phyloP scores from a whole-genome alignment of 53 echinoderm and acorn worm genomes.

The Echinarachnius parma region DNA sequence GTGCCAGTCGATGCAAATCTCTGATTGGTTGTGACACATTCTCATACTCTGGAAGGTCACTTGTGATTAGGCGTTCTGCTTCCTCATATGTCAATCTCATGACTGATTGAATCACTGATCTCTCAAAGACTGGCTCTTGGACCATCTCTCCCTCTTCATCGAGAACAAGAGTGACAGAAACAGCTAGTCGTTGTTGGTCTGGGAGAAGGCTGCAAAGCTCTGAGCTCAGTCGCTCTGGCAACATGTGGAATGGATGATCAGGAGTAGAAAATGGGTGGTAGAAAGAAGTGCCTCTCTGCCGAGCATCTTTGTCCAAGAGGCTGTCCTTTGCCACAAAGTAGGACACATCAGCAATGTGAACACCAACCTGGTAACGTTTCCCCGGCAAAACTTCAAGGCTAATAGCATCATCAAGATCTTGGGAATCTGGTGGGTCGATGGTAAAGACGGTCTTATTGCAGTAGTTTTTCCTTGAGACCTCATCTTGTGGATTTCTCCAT shows the following conservation, averaged over 20 bases:
- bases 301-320: slow-evolving; percentile 67
- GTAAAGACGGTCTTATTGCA: slow-evolving; percentile 63
- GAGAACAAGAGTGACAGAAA: slow-evolving; percentile 68
- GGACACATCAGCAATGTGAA: slow-evolving; percentile 88
- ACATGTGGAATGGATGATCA: slow-evolving; percentile 63
- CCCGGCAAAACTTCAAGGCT: slow-evolving; percentile 53
- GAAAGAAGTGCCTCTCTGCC: slow-evolving; percentile 70
- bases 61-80: slow-evolving; percentile 71
- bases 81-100: slow-evolving; percentile 67
- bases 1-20: slow-evolving; percentile 36
- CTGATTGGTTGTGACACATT: slow-evolving; percentile 17
- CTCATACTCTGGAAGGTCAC: too few species aligned
- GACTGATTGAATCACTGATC: slow-evolving; percentile 63
- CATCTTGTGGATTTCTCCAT: too few species aligned
- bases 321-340: slow-evolving; percentile 65
- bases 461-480: too few species aligned
- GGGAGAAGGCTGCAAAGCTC: slow-evolving; percentile 69
- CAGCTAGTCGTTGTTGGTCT: slow-evolving; percentile 57
- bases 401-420: slow-evolving; percentile 81
- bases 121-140: slow-evolving; percentile 39
- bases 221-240: slow-evolving; percentile 66
- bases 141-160: slow-evolving; percentile 50
- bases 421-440: slow-evolving; percentile 71
- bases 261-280: slow-evolving; percentile 53
- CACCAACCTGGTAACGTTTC: slow-evolving; percentile 51